phyloP scores from a whole-genome alignment of 2,113 vertebrate species.

The Pungitius pungitius region DNA sequence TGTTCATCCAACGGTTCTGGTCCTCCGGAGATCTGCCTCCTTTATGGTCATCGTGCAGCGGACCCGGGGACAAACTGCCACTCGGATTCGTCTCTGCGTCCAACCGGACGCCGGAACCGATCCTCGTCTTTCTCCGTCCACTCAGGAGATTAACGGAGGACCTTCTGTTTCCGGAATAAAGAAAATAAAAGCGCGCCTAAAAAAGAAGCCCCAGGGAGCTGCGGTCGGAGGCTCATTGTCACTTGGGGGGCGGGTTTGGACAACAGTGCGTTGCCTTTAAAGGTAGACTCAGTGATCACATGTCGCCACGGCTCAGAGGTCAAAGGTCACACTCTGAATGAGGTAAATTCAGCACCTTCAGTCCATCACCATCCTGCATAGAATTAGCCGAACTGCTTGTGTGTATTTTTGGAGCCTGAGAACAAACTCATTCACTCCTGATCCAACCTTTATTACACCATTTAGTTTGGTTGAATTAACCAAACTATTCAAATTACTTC shows the following conservation, averaged over 20 bases:
- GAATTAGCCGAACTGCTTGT: too few relatives aligned
- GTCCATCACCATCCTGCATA: not conserved
- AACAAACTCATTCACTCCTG: too few relatives aligned
- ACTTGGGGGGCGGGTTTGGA: conserved; percentile 39
- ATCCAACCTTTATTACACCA: too few relatives aligned
- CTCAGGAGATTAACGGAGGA: not conserved
- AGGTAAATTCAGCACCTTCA: not conserved
- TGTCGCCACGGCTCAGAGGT: conserved; percentile 8
- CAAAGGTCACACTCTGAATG: not conserved
- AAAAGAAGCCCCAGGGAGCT: not conserved
- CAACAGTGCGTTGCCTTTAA: conserved; percentile 70
- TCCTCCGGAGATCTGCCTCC: conserved; percentile 65
- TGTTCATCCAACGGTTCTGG: conserved; percentile 46
- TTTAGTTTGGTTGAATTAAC: not conserved
- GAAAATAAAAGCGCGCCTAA: too few relatives aligned
- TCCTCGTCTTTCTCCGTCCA: not conserved
- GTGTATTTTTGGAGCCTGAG: too few relatives aligned
- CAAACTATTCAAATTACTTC: not conserved
- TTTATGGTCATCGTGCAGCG: conserved; percentile 38
- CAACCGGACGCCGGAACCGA: not conserved
- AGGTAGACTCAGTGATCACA: conserved; percentile 53
- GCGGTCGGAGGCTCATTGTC: not conserved
- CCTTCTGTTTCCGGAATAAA: not conserved
- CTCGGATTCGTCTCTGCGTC: not conserved
- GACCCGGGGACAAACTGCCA: conserved; percentile 42